Evolutionary conservation across 2,113 vertebrate species (phyloP).

Genomic region (Gracilinanus agilis): DNA sequence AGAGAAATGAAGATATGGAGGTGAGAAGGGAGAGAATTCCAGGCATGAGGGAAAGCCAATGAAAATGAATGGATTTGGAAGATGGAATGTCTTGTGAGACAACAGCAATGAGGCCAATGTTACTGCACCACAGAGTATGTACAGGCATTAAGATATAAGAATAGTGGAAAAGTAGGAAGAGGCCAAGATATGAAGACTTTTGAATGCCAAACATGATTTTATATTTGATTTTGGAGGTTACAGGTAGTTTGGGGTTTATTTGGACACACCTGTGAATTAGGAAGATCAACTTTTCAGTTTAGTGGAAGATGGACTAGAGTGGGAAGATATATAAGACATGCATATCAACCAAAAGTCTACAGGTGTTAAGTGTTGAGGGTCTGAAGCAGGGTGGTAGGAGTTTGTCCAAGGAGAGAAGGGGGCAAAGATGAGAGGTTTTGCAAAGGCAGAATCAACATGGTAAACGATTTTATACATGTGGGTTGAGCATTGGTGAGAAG

Average conservation of each 20-base stretch:
- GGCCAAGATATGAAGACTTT: neutral
- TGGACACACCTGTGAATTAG: neutral
- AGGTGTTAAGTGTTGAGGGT: neutral
- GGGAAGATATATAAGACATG: neutral
- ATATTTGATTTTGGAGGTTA: neutral
- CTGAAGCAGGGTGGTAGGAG: too few relatives aligned
- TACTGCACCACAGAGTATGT: neutral
- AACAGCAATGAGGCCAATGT: neutral
- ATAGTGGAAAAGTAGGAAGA: neutral
- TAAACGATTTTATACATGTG: neutral
- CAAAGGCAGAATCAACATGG: neutral
- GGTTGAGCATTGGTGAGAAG: neutral
- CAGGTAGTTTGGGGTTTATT: neutral
- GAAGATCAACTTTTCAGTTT: neutral
- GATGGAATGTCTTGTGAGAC: neutral
- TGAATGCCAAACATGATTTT: neutral
- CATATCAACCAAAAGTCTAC: neutral
- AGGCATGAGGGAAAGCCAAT: neutral
- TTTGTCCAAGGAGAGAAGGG: neutral
- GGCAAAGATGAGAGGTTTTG: neutral
- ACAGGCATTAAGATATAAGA: neutral
- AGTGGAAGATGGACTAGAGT: neutral
- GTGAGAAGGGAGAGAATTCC: neutral
- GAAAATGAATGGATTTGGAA: neutral
- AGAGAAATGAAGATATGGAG: neutral